Evolutionary conservation across 2,797 vertebrate species (phyloP), one percentile per base, ranked within the genome.

Genomic region (Muraenolepis orangiensis): DNA sequence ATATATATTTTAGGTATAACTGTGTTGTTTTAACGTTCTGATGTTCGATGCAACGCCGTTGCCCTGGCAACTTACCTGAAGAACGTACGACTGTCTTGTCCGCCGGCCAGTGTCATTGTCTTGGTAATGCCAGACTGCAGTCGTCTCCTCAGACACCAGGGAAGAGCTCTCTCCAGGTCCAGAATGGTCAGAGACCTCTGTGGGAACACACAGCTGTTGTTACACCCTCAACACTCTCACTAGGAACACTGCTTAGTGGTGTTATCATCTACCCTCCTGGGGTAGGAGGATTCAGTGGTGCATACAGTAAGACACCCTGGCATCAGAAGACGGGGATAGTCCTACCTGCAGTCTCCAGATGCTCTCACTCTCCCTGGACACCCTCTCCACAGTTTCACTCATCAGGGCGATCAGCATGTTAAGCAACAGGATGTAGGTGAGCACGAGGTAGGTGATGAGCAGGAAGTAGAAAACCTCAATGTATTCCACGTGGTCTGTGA

Each of bases 401-500:
- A 98, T 98, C 78, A 96, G 88, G 0, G 96, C 96, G 0, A 97
- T 98, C 78, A 98, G 93, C 96, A 97, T 96, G 92, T 97, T 98
- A 57, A 98, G 94, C 81, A 98, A 85, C 40, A 98, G 93, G 76
- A 98, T 92, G 79, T 96, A 98, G 3, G 97, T 98, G 75, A 98
- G 92, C 6, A 96, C 85, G 12, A 98, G 94, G 1, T 95, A 97
- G 4, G 91, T 80, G 82, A 98, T 93, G 72, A 97, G 93, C 79
- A 97, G 90, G 71, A 97, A 76, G 86, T 95, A 94, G 81, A 95
- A 95, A 0, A 96, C 90, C 1, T 94, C 90, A 1, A 92, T 94
- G 87, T 95, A 95, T 71, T 91, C 86, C 68, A 95, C 84, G 0
- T 95, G 82, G 28, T 95, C 93, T 0, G 93, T 95, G 87, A 98